A percentile compares a stretch with the other conserved stretches of the same genome.
These are phyloP conservation scores for Sebastes diaconus DNA, from an alignment of 2,797 vertebrate species.

Conservation along the genomic window DNA sequence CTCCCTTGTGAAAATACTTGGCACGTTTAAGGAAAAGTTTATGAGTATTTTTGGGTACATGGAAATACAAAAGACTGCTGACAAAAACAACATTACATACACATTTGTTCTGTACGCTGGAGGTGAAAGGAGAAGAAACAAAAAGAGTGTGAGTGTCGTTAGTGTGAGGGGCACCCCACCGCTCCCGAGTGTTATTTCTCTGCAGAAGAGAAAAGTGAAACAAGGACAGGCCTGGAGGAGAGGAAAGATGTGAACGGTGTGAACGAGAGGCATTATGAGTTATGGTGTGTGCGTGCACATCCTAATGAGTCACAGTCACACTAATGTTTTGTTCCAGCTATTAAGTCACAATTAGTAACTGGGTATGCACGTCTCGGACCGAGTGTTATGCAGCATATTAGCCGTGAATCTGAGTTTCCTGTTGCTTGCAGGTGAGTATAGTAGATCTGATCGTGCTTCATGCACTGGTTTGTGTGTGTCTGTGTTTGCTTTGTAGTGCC, in stretches of 20 bases:
- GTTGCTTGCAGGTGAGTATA: constrained; percentile 43
- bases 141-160: not conserved
- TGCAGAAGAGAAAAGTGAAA: constrained; percentile 15
- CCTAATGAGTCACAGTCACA: constrained; percentile 20
- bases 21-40: not conserved
- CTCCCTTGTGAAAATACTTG: not conserved
- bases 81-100: not conserved
- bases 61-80: not conserved
- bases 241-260: not conserved
- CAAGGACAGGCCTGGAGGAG: constrained; percentile 8
- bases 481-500: not conserved
- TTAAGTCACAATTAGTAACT: constrained; percentile 31
- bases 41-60: not conserved
- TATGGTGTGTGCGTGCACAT: not conserved
- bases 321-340: constrained; percentile 21
- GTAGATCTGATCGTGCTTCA: not conserved
- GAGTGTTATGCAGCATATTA: not conserved
- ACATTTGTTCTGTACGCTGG: not conserved
- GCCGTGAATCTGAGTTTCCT: not conserved
- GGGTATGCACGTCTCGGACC: constrained; percentile 15
- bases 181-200: constrained; percentile 10
- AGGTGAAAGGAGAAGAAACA: not conserved
- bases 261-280: not conserved
- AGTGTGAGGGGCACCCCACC: constrained; percentile 12
- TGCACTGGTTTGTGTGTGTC: not conserved